phyloP scores from a whole-genome alignment of 2,888 invertebrate genomes.

The Phortica magna region DNA sequence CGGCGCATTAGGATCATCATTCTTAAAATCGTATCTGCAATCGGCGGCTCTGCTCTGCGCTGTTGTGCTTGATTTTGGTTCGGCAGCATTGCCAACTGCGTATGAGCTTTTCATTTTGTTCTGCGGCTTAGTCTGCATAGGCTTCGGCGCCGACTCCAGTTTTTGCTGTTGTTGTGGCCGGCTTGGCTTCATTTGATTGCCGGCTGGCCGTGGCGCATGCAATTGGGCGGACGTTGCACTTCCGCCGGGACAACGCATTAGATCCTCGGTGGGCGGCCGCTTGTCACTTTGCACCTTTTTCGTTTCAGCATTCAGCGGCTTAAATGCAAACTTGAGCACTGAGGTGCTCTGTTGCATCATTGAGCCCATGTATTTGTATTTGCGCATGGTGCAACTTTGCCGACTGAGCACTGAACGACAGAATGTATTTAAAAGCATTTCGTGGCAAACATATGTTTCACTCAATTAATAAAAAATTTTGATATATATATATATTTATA shows the following conservation, averaged over 20 bases:
- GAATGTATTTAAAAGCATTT: conserved; percentile 8
- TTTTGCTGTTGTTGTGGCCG: background rate
- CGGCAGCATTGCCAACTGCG: too few relatives aligned
- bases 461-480: background rate
- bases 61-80: too few relatives aligned
- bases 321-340: background rate
- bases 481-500: background rate
- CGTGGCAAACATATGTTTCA: background rate
- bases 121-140: background rate
- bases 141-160: background rate
- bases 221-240: background rate
- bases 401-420: background rate
- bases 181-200: background rate
- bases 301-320: background rate
- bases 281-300: background rate
- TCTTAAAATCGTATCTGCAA: background rate
- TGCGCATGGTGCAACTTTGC: background rate
- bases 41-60: background rate
- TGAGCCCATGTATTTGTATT: background rate
- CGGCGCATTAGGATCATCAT: conserved; percentile 18
- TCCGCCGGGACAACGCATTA: background rate
- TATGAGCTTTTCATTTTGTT: background rate
- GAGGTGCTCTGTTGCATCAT: background rate
- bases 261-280: background rate
- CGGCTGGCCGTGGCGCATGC: too few relatives aligned